These are phyloP conservation scores for Eulemur albifrons DNA, from an alignment of 2,797 vertebrate species.

Conservation along the genomic window DNA sequence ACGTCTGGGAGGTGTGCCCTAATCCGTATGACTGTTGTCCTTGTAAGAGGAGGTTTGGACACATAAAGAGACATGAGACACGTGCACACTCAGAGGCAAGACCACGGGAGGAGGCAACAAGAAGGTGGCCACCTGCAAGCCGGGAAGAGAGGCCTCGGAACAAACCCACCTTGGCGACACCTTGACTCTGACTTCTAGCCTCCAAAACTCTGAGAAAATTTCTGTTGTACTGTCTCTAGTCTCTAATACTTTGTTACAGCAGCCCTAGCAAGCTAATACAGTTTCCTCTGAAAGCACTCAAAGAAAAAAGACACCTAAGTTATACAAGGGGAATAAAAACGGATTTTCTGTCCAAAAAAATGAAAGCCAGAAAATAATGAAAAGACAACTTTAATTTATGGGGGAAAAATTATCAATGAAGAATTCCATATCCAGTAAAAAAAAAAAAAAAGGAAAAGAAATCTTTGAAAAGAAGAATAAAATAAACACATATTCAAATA, in stretches of 20 bases:
- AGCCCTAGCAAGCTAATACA: not conserved
- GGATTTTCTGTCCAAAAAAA: not conserved
- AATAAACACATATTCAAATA: not conserved
- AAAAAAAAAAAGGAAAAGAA: not conserved
- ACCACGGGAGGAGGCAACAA: rapidly evolving
- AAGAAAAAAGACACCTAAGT: not conserved
- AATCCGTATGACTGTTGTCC: not conserved
- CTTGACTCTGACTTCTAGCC: not conserved
- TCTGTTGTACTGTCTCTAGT: not conserved
- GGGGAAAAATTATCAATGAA: not conserved
- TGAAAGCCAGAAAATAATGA: not conserved
- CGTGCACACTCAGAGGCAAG: rapidly evolving
- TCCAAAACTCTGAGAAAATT: not conserved
- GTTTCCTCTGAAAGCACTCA: not conserved
- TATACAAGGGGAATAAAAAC: not conserved
- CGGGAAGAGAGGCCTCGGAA: not conserved
- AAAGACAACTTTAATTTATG: not conserved
- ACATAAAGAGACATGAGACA: not conserved
- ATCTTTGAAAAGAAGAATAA: not conserved
- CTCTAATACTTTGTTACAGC: not conserved
- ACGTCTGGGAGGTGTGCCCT: not conserved
- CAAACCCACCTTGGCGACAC: rapidly evolving
- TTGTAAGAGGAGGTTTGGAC: not conserved
- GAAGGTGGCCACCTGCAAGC: not conserved
- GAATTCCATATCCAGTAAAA: not conserved